Conservation (phyloP, 2,797 vertebrate genomes). For the Hirundo rustica region DNA sequence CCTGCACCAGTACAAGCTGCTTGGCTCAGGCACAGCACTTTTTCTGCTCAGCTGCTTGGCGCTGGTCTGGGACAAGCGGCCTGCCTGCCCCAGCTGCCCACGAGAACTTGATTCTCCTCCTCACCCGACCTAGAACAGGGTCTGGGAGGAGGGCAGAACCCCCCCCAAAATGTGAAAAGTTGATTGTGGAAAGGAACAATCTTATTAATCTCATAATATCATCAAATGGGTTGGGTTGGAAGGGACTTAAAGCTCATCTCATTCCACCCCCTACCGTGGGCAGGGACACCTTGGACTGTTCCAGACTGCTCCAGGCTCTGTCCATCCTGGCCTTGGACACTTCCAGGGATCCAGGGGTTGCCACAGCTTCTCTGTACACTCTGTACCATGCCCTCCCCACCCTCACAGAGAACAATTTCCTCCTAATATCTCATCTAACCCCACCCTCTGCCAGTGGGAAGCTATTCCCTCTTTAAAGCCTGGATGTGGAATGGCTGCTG, state of each 20-base stretch:
- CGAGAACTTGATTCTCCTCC: neutral
- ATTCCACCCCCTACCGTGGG: fast-evolving
- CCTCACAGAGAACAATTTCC: fast-evolving
- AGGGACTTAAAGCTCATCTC: neutral
- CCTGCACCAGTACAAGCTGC: neutral
- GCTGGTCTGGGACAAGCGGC: neutral
- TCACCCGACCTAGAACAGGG: fast-evolving
- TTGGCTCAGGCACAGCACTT: neutral
- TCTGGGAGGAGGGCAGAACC: neutral
- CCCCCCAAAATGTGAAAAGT: neutral
- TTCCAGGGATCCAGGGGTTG: neutral
- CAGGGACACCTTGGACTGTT: fast-evolving
- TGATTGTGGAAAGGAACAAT: neutral
- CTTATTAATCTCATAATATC: neutral
- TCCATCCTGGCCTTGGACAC: neutral
- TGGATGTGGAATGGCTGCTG: neutral
- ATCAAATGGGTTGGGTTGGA: neutral
- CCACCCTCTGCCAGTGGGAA: neutral
- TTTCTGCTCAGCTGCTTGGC: neutral
- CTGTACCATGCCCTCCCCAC: neutral
- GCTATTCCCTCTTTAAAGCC: neutral
- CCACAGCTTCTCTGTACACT: neutral
- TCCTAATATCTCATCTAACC: neutral
- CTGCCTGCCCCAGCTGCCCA: neutral
- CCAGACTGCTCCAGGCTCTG: fast-evolving